A percentile compares a stretch with the other conserved stretches of the same genome.
Conservation (phyloP, 2,888 invertebrate species). For the Pilophorus perplexus region DNA sequence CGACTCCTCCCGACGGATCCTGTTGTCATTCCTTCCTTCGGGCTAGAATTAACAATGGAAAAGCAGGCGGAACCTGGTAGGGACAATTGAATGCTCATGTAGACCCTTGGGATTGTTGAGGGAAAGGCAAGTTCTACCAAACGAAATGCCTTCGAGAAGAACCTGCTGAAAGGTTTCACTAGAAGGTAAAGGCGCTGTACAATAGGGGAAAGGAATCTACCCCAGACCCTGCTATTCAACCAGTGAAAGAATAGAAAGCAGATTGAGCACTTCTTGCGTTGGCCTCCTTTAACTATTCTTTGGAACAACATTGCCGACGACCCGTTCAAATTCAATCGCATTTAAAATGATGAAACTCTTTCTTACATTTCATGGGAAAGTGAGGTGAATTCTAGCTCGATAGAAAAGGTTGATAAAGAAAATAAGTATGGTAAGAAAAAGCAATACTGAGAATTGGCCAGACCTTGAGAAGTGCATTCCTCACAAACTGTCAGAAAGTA, state of each 20-base stretch:
- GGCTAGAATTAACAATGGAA: constrained; percentile 8
- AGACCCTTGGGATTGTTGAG: neutral
- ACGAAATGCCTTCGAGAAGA: constrained; percentile 8
- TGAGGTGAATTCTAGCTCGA: too few relatives aligned
- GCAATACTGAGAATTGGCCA: too few relatives aligned
- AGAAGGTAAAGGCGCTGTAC: constrained; percentile 17
- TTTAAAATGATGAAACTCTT: constrained; percentile 9
- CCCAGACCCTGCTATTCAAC: constrained; percentile 8
- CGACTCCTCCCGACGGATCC: too few relatives aligned
- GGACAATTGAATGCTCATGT: constrained; percentile 11
- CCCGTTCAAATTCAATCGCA: neutral
- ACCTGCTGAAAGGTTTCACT: constrained; percentile 4
- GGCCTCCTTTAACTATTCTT: constrained; percentile 18
- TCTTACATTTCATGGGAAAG: too few relatives aligned
- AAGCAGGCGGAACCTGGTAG: neutral
- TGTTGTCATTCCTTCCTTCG: constrained; percentile 1
- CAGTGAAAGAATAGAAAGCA: constrained; percentile 11
- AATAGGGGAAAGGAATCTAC: constrained; percentile 10
- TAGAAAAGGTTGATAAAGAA: too few relatives aligned
- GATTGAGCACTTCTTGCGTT: constrained; percentile 25
- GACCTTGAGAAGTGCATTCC: too few relatives aligned
- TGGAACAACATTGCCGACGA: constrained; percentile 1
- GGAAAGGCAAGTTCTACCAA: constrained; percentile 7
- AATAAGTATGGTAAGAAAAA: too few relatives aligned
- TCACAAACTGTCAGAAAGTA: too few relatives aligned